A percentile compares a stretch with the other conserved stretches of the same genome.
Conservation (phyloP, 1,140 invertebrate species). For the Solen grandis region DNA sequence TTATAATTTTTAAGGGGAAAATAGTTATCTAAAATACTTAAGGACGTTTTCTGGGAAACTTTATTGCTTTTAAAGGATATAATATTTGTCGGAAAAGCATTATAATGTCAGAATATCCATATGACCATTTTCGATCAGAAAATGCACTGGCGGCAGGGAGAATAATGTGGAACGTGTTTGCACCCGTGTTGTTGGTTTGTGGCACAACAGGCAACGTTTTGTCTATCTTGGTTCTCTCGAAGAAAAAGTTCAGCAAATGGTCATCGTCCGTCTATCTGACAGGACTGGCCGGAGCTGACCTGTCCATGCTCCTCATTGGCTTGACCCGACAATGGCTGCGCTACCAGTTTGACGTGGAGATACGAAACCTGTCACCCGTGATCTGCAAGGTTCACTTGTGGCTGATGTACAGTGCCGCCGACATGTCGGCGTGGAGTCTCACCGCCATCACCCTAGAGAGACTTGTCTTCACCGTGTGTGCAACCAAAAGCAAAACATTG, state of each 20-base stretch:
- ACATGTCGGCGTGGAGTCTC: slow-evolving; percentile 68
- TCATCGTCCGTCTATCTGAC: slow-evolving; percentile 58
- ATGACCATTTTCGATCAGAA: slow-evolving; percentile 39
- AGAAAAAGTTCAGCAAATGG: slow-evolving; percentile 25
- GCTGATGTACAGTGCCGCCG: slow-evolving; percentile 60
- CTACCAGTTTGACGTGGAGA: slow-evolving; percentile 42
- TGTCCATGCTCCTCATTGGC: slow-evolving; percentile 62
- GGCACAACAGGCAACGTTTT: slow-evolving; percentile 64
- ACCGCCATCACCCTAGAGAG: slow-evolving; percentile 70
- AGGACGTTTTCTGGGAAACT: too few relatives aligned
- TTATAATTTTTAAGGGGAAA: too few relatives aligned
- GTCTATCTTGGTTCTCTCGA: slow-evolving; percentile 57
- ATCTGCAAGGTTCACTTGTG: slow-evolving; percentile 63
- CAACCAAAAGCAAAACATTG: slow-evolving; percentile 56
- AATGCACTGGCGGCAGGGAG: background rate
- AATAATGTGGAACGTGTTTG: slow-evolving; percentile 47
- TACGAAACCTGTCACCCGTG: slow-evolving; percentile 33
- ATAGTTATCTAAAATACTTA: too few relatives aligned
- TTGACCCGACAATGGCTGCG: slow-evolving; percentile 62
- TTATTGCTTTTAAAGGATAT: too few relatives aligned
- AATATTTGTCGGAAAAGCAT: too few relatives aligned
- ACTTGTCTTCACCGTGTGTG: slow-evolving; percentile 61
- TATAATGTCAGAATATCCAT: slow-evolving; percentile 14
- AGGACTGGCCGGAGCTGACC: slow-evolving; percentile 58
- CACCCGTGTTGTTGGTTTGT: slow-evolving; percentile 58